A percentile compares a stretch with the other conserved stretches of the same genome.
Conservation (phyloP, 1,140 invertebrate species). For the Hycleus cichorii region DNA sequence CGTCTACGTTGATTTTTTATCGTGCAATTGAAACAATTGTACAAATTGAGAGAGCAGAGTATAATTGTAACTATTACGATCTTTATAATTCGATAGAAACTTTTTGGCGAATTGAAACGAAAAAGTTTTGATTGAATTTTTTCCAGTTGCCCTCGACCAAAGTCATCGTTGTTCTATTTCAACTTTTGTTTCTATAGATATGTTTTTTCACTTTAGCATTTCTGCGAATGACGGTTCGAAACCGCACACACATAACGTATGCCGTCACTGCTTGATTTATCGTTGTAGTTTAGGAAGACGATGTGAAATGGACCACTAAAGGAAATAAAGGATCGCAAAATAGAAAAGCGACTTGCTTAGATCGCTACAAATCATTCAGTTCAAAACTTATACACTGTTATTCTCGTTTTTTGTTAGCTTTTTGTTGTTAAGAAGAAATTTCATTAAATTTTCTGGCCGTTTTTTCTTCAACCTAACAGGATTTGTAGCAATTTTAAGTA, state of each 20-base stretch:
- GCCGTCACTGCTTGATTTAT: conserved; percentile 38
- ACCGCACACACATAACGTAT: conserved; percentile 33
- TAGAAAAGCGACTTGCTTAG: conserved; percentile 41
- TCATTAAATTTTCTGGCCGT: background rate
- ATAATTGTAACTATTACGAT: no score
- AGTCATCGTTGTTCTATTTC: no score
- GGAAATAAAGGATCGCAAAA: conserved; percentile 40
- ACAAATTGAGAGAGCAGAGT: no score
- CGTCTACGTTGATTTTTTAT: no score
- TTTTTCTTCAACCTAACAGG: background rate
- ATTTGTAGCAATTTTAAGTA: conserved; percentile 2
- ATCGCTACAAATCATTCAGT: conserved; percentile 38
- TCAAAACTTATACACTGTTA: background rate
- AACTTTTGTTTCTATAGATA: background rate
- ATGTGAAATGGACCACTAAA: conserved; percentile 32
- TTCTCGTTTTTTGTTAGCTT: background rate
- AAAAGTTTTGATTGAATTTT: no score
- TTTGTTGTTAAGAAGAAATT: background rate
- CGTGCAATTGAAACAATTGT: no score
- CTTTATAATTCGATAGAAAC: no score
- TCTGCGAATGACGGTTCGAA: conserved; percentile 30
- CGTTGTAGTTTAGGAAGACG: conserved; percentile 27
- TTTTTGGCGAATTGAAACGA: no score
- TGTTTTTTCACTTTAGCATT: conserved; percentile 7
- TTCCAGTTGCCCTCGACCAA: no score